Conservation (phyloP, 1,140 invertebrate genomes). For the Zelostemma sp. region DNA sequence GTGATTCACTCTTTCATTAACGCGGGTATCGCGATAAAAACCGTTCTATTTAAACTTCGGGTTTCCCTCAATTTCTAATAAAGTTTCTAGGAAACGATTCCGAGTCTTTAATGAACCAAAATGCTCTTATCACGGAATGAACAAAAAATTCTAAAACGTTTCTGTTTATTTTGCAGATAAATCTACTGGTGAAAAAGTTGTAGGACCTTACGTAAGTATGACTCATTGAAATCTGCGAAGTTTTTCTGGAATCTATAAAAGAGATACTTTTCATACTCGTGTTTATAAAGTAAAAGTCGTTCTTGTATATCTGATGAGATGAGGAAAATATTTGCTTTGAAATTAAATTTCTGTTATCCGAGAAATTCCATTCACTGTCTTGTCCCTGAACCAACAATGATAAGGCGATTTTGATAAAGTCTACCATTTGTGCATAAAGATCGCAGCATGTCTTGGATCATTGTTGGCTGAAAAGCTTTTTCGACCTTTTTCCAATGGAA, state of each 20-base stretch:
- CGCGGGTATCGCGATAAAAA: too few species aligned
- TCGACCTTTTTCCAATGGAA: background rate
- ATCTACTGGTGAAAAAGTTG: constrained; percentile 61
- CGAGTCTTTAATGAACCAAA: background rate
- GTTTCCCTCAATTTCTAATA: background rate
- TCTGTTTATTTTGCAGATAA: constrained; percentile 62
- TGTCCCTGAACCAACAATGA: constrained; percentile 7
- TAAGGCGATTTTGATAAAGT: background rate
- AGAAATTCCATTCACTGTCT: constrained; percentile 1
- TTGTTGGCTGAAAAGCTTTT: background rate
- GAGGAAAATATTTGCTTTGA: constrained; percentile 3
- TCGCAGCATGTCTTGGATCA: background rate
- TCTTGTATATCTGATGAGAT: too few species aligned
- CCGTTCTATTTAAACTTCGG: background rate
- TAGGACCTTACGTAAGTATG: constrained; percentile 63
- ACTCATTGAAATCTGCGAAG: too few species aligned
- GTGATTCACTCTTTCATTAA: too few species aligned
- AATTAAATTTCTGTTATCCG: background rate
- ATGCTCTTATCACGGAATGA: background rate
- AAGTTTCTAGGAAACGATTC: background rate
- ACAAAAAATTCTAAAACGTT: background rate
- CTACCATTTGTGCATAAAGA: background rate
- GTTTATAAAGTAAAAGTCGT: too few species aligned
- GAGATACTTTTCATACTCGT: background rate
- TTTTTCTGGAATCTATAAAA: background rate